A percentile compares a stretch with the other conserved stretches of the same genome.
Conservation (phyloP, 2,888 invertebrate species). For the Cephus runcator region DNA sequence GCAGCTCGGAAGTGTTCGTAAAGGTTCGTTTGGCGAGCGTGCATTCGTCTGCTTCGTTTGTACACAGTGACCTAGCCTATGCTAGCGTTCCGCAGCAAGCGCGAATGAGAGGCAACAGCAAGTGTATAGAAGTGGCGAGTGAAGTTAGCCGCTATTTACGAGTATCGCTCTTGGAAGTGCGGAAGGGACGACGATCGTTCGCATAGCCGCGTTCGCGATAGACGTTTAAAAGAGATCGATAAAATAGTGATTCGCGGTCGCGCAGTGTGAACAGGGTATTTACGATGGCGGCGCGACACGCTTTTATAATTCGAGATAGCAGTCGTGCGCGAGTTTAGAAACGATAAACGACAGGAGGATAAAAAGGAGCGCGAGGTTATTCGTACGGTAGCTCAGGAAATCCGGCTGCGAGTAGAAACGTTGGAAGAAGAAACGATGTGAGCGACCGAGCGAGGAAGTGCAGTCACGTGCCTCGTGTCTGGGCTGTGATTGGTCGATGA, state of each 20-base stretch:
- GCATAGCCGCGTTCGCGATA: background rate
- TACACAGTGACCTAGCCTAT: conserved; percentile 7
- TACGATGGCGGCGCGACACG: conserved; percentile 14
- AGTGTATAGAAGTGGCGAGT: background rate
- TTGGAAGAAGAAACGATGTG: background rate
- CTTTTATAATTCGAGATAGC: background rate
- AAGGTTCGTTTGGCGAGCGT: conserved; percentile 16
- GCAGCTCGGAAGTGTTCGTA: conserved; percentile 18
- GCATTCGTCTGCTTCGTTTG: conserved; percentile 1
- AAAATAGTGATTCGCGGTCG: background rate
- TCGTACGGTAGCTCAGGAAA: background rate
- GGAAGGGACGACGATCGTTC: background rate
- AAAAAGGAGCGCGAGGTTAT: background rate
- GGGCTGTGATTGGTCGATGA: background rate
- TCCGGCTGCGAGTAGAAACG: background rate
- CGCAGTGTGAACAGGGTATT: conserved; percentile 7
- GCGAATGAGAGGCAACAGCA: background rate
- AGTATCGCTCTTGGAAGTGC: background rate
- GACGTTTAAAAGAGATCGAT: background rate
- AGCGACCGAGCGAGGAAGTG: background rate
- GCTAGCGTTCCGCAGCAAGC: conserved; percentile 3
- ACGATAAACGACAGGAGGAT: background rate
- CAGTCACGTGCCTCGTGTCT: background rate
- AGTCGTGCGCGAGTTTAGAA: background rate
- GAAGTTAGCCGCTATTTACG: conserved; percentile 8